Conservation (phyloP, 2,888 invertebrate genomes). For the Scrobipalpa costella region DNA sequence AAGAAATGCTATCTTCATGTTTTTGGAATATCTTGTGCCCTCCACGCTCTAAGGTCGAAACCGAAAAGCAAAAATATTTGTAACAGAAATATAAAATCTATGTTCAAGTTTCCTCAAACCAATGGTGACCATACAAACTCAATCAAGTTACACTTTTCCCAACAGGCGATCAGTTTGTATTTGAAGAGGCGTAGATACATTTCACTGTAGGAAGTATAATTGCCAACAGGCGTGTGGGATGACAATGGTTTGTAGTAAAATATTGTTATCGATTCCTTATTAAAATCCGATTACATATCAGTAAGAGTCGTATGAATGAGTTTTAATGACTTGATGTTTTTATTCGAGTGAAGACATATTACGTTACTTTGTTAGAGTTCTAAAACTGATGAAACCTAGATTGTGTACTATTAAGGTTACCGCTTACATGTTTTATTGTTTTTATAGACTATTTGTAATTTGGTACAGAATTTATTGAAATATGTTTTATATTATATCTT, state of each 20-base stretch:
- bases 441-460: too few species aligned
- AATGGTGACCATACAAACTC: constrained; percentile 30
- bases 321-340: constrained; percentile 28
- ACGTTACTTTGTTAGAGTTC: background rate
- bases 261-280: constrained; percentile 54
- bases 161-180: constrained; percentile 33
- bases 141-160: constrained; percentile 38
- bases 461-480: too few species aligned
- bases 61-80: too few species aligned
- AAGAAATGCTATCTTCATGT: too few species aligned
- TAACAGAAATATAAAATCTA: background rate
- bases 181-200: constrained; percentile 46
- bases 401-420: too few species aligned
- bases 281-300: constrained; percentile 45
- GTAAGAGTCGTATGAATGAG: constrained; percentile 14
- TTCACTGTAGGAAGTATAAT: constrained; percentile 6
- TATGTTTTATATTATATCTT: too few species aligned
- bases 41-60: too few species aligned
- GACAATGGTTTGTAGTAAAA: constrained; percentile 46
- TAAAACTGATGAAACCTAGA: too few species aligned
- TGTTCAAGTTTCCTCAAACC: background rate
- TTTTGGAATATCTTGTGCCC: too few species aligned
- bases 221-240: constrained; percentile 45
- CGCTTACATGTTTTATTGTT: too few species aligned
- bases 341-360: background rate